phyloP scores from a whole-genome alignment of 2,797 vertebrate genomes.

The Cyprinella venusta region DNA sequence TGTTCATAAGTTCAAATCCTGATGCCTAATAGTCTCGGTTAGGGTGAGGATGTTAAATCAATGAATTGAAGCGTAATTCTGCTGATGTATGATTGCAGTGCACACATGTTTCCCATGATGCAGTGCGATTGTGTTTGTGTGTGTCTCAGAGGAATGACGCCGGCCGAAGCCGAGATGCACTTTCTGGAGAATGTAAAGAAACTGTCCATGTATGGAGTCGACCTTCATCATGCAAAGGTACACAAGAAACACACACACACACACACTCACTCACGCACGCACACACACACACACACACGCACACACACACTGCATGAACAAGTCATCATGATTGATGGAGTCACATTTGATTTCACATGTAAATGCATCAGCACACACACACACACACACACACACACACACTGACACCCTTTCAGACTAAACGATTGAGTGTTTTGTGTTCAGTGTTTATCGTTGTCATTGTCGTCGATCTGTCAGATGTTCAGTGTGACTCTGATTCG shows the following conservation, averaged over 20 bases:
- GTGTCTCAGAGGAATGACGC: slow-evolving; percentile 88
- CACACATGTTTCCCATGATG: background rate
- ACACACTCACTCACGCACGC: too few relatives aligned
- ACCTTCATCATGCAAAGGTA: slow-evolving; percentile 97
- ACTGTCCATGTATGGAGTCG: slow-evolving; percentile 96
- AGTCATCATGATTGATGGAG: too few relatives aligned
- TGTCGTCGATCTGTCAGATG: slow-evolving; percentile 40
- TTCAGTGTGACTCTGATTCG: background rate
- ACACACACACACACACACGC: too few relatives aligned
- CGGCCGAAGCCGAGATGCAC: slow-evolving; percentile 94
- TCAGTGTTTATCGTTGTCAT: slow-evolving; percentile 40
- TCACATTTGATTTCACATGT: too few relatives aligned
- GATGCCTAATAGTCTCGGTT: background rate
- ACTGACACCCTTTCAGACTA: background rate
- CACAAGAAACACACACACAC: background rate
- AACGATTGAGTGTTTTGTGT: slow-evolving; percentile 48
- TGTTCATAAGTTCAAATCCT: background rate
- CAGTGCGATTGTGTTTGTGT: background rate
- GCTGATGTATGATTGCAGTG: background rate
- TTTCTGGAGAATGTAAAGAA: slow-evolving; percentile 98
- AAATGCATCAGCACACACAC: too few relatives aligned
- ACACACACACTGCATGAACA: too few relatives aligned
- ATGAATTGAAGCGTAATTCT: background rate
- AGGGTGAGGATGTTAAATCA: background rate
- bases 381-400: too few relatives aligned